These are phyloP conservation scores for Lagopus muta DNA, from an alignment of 2,113 vertebrate genomes.

Conservation along the genomic window DNA sequence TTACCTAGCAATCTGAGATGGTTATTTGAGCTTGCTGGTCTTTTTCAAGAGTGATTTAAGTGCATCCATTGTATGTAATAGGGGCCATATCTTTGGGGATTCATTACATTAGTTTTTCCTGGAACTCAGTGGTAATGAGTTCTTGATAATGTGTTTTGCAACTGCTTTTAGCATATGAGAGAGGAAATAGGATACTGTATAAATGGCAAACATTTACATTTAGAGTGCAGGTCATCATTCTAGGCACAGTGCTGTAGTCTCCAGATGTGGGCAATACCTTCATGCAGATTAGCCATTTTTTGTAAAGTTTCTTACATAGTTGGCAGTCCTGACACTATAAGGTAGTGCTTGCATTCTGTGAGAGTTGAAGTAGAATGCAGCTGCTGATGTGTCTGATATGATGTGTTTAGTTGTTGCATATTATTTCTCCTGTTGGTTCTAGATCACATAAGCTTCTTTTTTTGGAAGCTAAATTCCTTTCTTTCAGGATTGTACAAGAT, in stretches of 20 bases:
- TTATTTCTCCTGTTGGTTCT: neutral
- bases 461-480: neutral
- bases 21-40: conserved; percentile 34
- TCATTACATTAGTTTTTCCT: conserved; percentile 42
- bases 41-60: conserved; percentile 42
- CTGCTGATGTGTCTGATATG: neutral
- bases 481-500: neutral
- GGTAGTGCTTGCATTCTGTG: neutral
- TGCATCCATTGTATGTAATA: conserved; percentile 58
- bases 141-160: conserved; percentile 66
- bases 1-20: neutral
- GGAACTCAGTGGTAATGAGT: conserved; percentile 35
- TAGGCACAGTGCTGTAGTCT: neutral
- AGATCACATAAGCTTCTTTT: neutral
- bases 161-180: conserved; percentile 26
- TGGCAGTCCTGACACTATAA: neutral
- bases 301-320: neutral
- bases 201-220: conserved; percentile 33
- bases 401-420: neutral
- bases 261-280: neutral
- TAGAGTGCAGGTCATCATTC: conserved; percentile 11
- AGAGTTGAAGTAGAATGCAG: neutral
- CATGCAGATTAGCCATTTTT: neutral
- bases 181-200: conserved; percentile 27
- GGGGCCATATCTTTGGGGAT: conserved; percentile 22